Percentiles rank a stretch among this genome's conserved stretches.
phyloP scores from a whole-genome alignment of 2,113 vertebrate genomes.

The Ondatra zibethicus region DNA sequence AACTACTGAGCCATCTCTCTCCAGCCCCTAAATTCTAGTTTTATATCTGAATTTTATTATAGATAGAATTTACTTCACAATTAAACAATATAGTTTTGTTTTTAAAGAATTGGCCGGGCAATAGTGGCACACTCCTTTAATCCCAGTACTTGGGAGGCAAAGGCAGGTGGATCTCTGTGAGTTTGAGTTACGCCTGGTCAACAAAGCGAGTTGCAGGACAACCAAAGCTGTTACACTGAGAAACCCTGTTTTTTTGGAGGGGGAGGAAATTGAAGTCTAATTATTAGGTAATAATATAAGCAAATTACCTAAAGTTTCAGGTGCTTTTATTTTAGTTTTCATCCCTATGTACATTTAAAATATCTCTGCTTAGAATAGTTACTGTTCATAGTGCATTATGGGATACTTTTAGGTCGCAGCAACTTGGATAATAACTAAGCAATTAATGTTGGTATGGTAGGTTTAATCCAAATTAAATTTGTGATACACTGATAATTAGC shows the following conservation, averaged over 20 bases:
- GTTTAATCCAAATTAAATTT: conserved; percentile 69
- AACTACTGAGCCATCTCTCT: background rate
- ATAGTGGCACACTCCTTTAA: too few relatives aligned
- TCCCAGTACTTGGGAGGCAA: too few relatives aligned
- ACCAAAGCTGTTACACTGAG: background rate
- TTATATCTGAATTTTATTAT: conserved; percentile 32
- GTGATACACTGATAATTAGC: conserved; percentile 57
- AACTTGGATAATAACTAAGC: conserved; percentile 62
- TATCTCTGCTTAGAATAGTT: conserved; percentile 71
- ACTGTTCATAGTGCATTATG: conserved; percentile 53
- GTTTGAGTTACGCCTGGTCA: background rate
- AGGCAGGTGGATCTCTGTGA: background rate
- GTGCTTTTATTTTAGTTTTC: conserved; percentile 74
- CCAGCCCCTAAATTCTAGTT: background rate
- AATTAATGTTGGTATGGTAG: conserved; percentile 63
- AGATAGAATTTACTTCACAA: conserved; percentile 53
- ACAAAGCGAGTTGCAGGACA: background rate
- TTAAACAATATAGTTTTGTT: conserved; percentile 45
- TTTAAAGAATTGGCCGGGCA: too few relatives aligned
- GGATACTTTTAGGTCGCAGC: conserved; percentile 70
- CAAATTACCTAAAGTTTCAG: conserved; percentile 68
- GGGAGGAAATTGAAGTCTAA: conserved; percentile 46
- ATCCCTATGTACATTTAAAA: conserved; percentile 68
- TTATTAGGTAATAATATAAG: conserved; percentile 69
- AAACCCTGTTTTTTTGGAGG: background rate